Conservation (phyloP, 2,888 invertebrate species). For the Cosmorhoe ocellata region DNA sequence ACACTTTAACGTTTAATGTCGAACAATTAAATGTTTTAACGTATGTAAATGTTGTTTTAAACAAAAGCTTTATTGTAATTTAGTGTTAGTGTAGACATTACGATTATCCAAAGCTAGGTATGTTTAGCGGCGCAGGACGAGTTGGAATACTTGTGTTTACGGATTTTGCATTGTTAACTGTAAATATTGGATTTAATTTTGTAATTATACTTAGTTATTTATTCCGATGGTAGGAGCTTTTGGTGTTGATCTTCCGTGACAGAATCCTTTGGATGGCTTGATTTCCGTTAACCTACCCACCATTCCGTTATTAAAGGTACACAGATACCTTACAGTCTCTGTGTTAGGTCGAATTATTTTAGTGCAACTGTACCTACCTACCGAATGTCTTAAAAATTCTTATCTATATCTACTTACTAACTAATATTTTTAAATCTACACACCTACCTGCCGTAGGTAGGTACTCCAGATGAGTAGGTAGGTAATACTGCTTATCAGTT, state of each 20-base stretch:
- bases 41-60: conserved; percentile 78
- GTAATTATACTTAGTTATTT: conserved; percentile 74
- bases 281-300: not conserved
- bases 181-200: conserved; percentile 65
- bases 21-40: conserved; percentile 60
- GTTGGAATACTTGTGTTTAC: conserved; percentile 52
- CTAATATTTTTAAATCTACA: too few relatives aligned
- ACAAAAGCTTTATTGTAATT: conserved; percentile 78
- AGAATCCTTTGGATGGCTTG: conserved; percentile 50
- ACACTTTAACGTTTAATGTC: conserved; percentile 56
- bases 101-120: conserved; percentile 78
- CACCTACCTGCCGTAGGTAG: too few relatives aligned
- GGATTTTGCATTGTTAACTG: conserved; percentile 55
- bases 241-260: conserved; percentile 71
- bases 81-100: conserved; percentile 73
- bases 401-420: too few relatives aligned
- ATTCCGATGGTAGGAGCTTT: conserved; percentile 70
- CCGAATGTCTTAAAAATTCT: too few relatives aligned
- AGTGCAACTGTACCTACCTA: too few relatives aligned
- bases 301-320: not conserved
- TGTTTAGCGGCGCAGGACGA: conserved; percentile 67
- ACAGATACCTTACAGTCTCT: too few relatives aligned
- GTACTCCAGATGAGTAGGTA: too few relatives aligned
- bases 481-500: too few relatives aligned
- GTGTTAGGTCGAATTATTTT: too few relatives aligned